A percentile compares a stretch with the other conserved stretches of the same genome.
Conservation (phyloP, 2,113 vertebrate genomes). For the Lontra canadensis region DNA sequence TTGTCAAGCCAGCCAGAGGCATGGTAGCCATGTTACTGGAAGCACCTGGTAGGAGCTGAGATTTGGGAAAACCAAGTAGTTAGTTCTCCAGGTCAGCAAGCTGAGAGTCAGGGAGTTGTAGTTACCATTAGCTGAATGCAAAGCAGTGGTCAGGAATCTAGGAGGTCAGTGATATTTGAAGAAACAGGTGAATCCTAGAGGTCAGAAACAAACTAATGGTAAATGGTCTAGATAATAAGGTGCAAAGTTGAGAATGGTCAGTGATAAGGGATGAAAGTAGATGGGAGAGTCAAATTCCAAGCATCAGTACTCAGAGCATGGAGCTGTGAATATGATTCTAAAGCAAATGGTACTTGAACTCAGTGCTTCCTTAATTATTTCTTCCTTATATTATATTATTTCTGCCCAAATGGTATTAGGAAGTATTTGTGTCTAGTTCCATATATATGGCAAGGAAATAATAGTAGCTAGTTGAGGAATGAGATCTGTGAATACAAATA, state of each 20-base stretch:
- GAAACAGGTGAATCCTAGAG: conserved; percentile 38
- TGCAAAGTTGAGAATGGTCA: neutral
- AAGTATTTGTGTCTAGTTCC: conserved; percentile 14
- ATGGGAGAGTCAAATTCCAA: conserved; percentile 7
- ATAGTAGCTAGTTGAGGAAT: conserved; percentile 19
- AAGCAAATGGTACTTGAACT: neutral
- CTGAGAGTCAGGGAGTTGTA: conserved; percentile 42
- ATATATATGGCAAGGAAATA: neutral
- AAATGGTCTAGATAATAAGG: conserved; percentile 26
- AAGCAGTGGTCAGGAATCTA: conserved; percentile 40
- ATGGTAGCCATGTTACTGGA: neutral
- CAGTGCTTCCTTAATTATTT: neutral
- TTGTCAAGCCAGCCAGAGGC: neutral
- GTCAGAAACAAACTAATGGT: conserved; percentile 63
- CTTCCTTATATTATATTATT: neutral
- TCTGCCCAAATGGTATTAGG: conserved; percentile 8
- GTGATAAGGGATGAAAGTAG: neutral
- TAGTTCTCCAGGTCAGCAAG: conserved; percentile 42
- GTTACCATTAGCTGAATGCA: conserved; percentile 42
- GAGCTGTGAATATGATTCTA: conserved; percentile 20
- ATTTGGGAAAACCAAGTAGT: conserved; percentile 38
- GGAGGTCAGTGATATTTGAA: conserved; percentile 54
- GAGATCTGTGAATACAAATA: conserved; percentile 7
- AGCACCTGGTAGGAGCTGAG: conserved; percentile 13
- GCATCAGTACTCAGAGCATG: neutral